These are phyloP conservation scores for Prolemur simus DNA, from an alignment of 2,113 vertebrate genomes.

Conservation along the genomic window DNA sequence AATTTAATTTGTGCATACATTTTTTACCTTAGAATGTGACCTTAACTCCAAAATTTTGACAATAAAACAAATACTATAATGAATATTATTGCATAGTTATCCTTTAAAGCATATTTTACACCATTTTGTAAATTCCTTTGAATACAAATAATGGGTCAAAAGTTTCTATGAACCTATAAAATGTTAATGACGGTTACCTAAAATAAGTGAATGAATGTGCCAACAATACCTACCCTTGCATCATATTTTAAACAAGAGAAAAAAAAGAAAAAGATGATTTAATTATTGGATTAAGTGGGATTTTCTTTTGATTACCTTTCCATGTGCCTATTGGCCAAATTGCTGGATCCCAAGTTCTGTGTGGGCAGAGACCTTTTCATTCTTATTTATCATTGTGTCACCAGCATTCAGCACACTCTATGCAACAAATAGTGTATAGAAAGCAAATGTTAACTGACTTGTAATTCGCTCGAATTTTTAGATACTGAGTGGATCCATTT, in stretches of 20 bases:
- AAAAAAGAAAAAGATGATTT: background rate
- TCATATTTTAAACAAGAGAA: background rate
- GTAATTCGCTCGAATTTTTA: background rate
- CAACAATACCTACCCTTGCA: background rate
- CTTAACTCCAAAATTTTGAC: background rate
- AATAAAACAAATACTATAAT: background rate
- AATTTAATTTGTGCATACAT: too few relatives aligned
- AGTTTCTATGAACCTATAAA: background rate
- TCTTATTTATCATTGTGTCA: background rate
- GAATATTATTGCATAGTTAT: background rate
- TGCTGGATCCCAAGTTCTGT: background rate
- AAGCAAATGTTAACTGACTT: background rate
- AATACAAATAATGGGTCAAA: background rate
- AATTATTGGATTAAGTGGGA: background rate
- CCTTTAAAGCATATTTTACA: background rate
- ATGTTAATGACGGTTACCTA: background rate
- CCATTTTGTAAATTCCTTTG: background rate
- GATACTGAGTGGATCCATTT: background rate
- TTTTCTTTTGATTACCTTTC: background rate
- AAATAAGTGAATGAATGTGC: background rate
- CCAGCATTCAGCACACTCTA: background rate
- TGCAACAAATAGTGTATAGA: background rate
- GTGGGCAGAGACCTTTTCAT: background rate
- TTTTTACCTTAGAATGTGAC: too few relatives aligned
- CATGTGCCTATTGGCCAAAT: background rate